Evolutionary conservation across 2,797 vertebrate genomes (phyloP), one percentile per base, ranked within the genome.

Genomic region (Aplochiton taeniatus): DNA sequence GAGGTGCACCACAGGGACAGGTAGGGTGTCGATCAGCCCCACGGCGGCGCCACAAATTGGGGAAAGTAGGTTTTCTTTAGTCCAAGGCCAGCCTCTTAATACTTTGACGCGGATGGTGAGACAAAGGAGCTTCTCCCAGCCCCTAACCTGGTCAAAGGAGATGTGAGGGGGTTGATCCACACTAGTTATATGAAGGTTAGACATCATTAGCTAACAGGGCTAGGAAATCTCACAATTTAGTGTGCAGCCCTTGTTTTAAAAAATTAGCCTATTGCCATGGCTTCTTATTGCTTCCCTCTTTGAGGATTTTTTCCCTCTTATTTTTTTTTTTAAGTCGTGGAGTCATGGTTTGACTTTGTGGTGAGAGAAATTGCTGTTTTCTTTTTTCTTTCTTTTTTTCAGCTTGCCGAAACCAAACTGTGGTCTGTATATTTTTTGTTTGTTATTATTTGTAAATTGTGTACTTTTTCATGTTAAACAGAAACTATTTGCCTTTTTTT

Each of bases 401-500:
- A 82, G 85, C 88, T 91, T 90, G 85, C 87, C 82, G 77, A 89
- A 86, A 91, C 87, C 89, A 91, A 91, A 91, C 87, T 89, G 90
- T 89, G 89, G 88, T 92, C 87, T 88, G 85, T 90, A 81, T 78
- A 82, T 76, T 84, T 74, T 87, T 88, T 83, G 78, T 82, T 72
- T 88, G 80, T 62, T 76, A 80, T 85, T 86, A 80, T 91, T 91
- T 90, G 85, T 91, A 90, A 87, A 85, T 90, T 87, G 81, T 81
- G 82, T 70, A 86, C 79, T 81, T 87, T 84, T 19, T 80, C 81
- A 83, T 77, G 65, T 78, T 77, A 83, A 89, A 80, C 75, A 75
- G 72, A 81, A 84, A 71, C 69, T 84, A 71, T 83, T 82, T 79
- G 71, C 72, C 67, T 70, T 85, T 66, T 74, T 76, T 53, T 79